Evolutionary conservation across 2,113 vertebrate species (phyloP).

Genomic region (Anoplopoma fimbria): DNA sequence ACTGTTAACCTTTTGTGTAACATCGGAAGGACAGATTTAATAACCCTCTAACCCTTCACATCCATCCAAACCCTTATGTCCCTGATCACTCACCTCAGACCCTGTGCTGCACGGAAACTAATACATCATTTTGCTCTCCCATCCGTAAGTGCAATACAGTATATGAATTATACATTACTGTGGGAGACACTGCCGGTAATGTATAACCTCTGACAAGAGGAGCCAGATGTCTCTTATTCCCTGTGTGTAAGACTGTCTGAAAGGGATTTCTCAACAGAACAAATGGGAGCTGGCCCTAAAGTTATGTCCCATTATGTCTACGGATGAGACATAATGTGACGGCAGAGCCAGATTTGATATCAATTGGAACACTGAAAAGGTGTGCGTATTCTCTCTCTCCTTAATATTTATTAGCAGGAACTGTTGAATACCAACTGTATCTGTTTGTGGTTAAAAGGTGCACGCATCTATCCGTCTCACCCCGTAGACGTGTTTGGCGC

Average conservation of each 20-base stretch:
- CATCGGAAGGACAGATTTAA: constrained; percentile 35
- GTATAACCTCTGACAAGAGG: constrained; percentile 22
- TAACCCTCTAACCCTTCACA: constrained; percentile 44
- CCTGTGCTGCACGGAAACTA: constrained; percentile 13
- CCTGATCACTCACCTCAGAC: constrained; percentile 12
- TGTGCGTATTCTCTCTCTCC: background rate
- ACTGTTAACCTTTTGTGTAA: constrained; percentile 23
- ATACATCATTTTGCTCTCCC: constrained; percentile 20
- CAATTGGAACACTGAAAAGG: background rate
- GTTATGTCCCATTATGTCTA: too few relatives aligned
- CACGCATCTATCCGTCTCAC: constrained; percentile 78
- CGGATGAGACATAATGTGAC: constrained; percentile 22
- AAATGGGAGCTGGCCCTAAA: background rate
- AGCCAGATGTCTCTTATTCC: constrained; percentile 29
- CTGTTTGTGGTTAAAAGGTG: constrained; percentile 5
- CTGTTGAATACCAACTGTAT: background rate
- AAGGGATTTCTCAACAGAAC: constrained; percentile 12
- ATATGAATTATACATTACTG: constrained; percentile 53
- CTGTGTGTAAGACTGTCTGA: constrained; percentile 1
- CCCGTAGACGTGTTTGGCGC: constrained; percentile 97
- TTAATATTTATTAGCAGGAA: constrained; percentile 2
- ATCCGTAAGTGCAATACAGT: constrained; percentile 39
- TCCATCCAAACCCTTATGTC: constrained; percentile 32
- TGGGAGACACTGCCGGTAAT: constrained; percentile 6
- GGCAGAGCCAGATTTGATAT: constrained; percentile 11